phyloP scores from a whole-genome alignment of 2,113 vertebrate species.

The Amphiprion percula region DNA sequence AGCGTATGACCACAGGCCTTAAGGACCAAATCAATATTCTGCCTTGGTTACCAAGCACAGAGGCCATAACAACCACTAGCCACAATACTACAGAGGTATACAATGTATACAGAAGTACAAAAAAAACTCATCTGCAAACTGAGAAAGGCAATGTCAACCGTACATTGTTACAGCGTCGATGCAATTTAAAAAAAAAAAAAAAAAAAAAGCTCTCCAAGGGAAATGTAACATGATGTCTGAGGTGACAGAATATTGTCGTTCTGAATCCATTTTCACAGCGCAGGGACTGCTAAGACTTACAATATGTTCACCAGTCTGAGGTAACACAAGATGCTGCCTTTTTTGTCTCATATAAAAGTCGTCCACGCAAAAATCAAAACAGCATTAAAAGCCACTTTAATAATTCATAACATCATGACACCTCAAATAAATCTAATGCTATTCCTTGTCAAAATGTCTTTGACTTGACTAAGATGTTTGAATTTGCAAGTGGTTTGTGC shows the following conservation, averaged over 20 bases:
- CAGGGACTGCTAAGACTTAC: background rate
- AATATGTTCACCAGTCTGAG: conserved; percentile 9
- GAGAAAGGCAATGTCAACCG: conserved; percentile 29
- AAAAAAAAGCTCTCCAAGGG: background rate
- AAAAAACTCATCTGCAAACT: conserved; percentile 19
- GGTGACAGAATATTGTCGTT: conserved; percentile 38
- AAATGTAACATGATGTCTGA: conserved; percentile 47
- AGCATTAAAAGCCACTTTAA: conserved; percentile 12
- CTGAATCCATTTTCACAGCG: conserved; percentile 10
- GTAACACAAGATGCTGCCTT: conserved; percentile 21
- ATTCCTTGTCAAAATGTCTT: conserved; percentile 28
- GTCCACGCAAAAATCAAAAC: conserved; percentile 7
- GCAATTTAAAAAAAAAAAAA: conserved; percentile 27
- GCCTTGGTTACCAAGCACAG: conserved; percentile 56
- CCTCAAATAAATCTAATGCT: conserved; percentile 10
- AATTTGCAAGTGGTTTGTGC: background rate
- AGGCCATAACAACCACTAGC: conserved; percentile 68
- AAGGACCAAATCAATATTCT: conserved; percentile 73
- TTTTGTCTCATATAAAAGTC: background rate
- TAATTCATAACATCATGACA: conserved; percentile 33
- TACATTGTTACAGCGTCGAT: conserved; percentile 25
- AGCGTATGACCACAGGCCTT: conserved; percentile 66
- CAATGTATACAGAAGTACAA: conserved; percentile 44
- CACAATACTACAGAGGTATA: conserved; percentile 29
- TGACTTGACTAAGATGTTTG: conserved; percentile 24